These are phyloP conservation scores for Phoxinus phoxinus DNA, from an alignment of 2,113 vertebrate genomes.

Conservation along the genomic window DNA sequence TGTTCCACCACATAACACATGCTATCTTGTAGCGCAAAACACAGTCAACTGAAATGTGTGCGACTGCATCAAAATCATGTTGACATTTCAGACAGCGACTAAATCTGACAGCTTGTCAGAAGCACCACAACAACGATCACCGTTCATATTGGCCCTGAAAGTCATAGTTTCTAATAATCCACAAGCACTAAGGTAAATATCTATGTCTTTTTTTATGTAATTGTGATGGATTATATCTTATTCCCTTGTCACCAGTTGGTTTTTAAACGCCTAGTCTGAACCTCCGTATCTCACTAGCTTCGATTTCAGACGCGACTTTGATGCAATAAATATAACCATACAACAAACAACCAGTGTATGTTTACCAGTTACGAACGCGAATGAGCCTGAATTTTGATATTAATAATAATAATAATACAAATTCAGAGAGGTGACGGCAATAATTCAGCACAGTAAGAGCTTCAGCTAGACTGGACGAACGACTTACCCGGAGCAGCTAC, in stretches of 20 bases:
- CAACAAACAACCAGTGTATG: neutral
- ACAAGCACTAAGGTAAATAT: neutral
- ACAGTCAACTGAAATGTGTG: neutral
- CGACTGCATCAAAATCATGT: conserved; percentile 53
- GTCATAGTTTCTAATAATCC: neutral
- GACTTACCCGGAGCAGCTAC: conserved; percentile 74
- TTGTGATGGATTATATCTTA: neutral
- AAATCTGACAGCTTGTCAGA: conserved; percentile 66
- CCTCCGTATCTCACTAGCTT: conserved; percentile 8
- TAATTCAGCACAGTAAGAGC: conserved; percentile 53
- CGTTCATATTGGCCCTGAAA: neutral
- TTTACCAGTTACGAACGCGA: neutral
- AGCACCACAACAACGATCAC: conserved; percentile 18
- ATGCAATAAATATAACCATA: neutral
- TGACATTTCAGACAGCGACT: conserved; percentile 64
- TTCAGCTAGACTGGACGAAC: conserved; percentile 61
- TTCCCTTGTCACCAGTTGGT: neutral
- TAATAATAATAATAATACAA: neutral
- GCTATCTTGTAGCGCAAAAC: neutral
- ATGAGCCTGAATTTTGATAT: neutral
- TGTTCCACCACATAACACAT: neutral
- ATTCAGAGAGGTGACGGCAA: conserved; percentile 21
- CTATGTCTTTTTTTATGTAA: neutral
- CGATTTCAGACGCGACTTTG: conserved; percentile 20
- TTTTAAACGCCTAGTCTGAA: conserved; percentile 19